Evolutionary conservation across 2,888 invertebrate genomes (phyloP).

Genomic region (Chouioia cunea): DNA sequence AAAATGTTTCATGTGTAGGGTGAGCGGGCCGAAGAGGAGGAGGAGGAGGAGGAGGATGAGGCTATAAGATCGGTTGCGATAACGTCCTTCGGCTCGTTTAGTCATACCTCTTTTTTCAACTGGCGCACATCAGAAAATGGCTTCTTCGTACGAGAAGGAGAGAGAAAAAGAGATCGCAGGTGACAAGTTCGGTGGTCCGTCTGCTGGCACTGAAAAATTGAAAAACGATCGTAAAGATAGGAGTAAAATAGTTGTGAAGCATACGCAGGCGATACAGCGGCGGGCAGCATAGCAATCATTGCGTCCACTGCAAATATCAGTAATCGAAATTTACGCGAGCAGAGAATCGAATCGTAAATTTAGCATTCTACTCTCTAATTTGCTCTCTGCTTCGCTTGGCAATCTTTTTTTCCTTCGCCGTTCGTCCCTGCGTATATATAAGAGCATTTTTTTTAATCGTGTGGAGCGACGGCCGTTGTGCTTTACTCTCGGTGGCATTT

Average conservation of each 20-base stretch:
- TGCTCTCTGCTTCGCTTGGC: neutral
- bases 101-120: constrained; percentile 28
- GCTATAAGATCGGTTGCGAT: constrained; percentile 54
- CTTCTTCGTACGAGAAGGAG: neutral
- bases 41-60: constrained; percentile 14
- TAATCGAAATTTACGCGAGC: constrained; percentile 29
- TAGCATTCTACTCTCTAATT: constrained; percentile 23
- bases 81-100: constrained; percentile 56
- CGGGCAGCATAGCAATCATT: neutral
- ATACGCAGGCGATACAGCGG: neutral
- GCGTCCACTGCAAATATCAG: neutral
- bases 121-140: too few relatives aligned
- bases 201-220: neutral
- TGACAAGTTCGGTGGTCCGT: constrained; percentile 66
- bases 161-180: constrained; percentile 56
- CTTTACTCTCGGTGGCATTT: constrained; percentile 6
- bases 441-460: constrained; percentile 3
- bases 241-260: too few relatives aligned
- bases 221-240: too few relatives aligned
- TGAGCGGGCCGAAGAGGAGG: neutral
- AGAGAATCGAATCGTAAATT: constrained; percentile 28
- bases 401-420: neutral
- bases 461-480: neutral
- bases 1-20: constrained; percentile 40
- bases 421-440: neutral